Evolutionary conservation across 2,888 invertebrate species (phyloP), one percentile per base, ranked within the genome.

Genomic region (Drosophila koepferae): DNA sequence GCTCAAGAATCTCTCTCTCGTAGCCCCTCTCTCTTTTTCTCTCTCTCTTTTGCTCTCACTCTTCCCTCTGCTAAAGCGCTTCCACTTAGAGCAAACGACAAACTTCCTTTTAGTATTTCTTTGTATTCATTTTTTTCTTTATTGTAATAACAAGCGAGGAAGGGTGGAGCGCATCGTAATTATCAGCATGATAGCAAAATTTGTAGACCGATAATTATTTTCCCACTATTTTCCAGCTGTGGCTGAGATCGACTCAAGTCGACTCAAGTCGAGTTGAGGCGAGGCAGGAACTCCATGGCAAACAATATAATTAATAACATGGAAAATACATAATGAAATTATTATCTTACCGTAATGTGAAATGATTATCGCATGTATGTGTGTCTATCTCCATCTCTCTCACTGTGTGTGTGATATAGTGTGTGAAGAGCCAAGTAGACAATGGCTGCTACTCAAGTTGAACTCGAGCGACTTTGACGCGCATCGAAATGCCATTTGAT

Each of bases 291-390:
- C 74, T 81, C 67, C 66, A 74, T 80, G 80, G 58, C 78, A 75
- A 48, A 81, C 80, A 77, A 77, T 74, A 85, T 87, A 89, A 87
- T 89, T 87, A 87, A 89, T 89, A 87, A 89, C 89, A 89, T 79
- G 86, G 84, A 89, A 89, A 86, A 89, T 82, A 89, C 82, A 89
- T 85, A 89, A 87, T 87, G 83, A 89, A 85, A 83, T 83, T 82
- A 89, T 87, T 89, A 89, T 87, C 88, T 80, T 81, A 66, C 84
- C 74, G 90, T 86, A 89, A 87, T 86, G 84, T 82, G 82, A 80
- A 86, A 82, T 89, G 84, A 86, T 86, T 86, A 86, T 78, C 89
- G 76, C 59, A 56, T 66, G 23, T 28, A 46, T 60, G 48, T 61
- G 49, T 74, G 69, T 68, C 51, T 40, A 40, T 59, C 31, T n/a